These are phyloP conservation scores for Mesoligia furuncula DNA, from an alignment of 2,888 invertebrate species.

Conservation along the genomic window DNA sequence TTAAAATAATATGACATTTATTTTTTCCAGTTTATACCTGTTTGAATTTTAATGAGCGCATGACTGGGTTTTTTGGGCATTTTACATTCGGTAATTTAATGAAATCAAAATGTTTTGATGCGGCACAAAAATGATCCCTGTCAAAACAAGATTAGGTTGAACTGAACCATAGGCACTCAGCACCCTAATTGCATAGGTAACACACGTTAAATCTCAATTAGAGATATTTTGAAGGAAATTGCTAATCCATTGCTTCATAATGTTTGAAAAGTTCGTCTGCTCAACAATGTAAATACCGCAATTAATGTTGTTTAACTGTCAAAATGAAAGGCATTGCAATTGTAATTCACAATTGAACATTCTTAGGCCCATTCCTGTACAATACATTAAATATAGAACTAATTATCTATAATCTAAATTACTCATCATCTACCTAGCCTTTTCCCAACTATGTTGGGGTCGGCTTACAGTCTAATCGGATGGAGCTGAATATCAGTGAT, in stretches of 20 bases:
- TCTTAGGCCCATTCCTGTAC: too few species aligned
- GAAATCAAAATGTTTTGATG: not conserved
- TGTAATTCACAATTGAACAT: not conserved
- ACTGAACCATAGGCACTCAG: not conserved
- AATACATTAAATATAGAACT: too few species aligned
- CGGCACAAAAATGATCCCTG: not conserved
- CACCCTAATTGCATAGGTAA: not conserved
- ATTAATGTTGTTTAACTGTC: not conserved
- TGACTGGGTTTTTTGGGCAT: not conserved
- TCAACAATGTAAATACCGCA: not conserved
- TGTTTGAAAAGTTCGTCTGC: not conserved
- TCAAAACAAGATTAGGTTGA: not conserved
- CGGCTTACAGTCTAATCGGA: too few species aligned
- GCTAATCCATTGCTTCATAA: not conserved
- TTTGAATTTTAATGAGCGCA: conserved; percentile 13
- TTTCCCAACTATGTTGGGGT: too few species aligned
- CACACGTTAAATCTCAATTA: not conserved
- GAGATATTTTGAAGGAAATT: not conserved
- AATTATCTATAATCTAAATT: too few species aligned
- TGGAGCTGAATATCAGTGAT: too few species aligned
- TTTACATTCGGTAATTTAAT: not conserved
- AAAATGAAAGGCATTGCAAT: not conserved
- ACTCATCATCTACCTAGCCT: too few species aligned
- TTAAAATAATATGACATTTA: not conserved
- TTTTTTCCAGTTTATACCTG: not conserved